Base-by-base conservation (phyloP, 2,113 vertebrate species). In the Clinocottus analis region DNA sequence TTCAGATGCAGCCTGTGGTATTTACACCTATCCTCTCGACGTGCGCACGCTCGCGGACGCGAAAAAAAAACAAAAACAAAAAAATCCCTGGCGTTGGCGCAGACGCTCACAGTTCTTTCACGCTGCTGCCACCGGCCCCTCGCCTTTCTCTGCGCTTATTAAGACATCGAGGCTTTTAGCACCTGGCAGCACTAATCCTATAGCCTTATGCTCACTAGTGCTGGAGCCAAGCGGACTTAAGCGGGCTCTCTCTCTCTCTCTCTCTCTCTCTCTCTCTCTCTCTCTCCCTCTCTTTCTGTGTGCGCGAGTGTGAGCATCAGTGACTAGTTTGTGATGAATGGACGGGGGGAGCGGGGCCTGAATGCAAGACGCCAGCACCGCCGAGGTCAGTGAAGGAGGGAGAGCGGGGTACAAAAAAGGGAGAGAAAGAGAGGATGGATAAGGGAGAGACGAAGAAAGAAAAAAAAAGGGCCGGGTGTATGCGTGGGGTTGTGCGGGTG, bases 151-250 rank as follows among this genome's bases (percentile, higher is more conserved):
- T 84, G 72, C 67, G 71, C 83, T 75, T 92, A 93, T 91, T 82
- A 87, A 92, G 87, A 93, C 91, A 91, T 72, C 83, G 83, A 79
- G 78, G 90, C 88, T 92, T 90, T 92, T 93, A 90, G 85, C 92
- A 92, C 90, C 92, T 90, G 91, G 88, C 88, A 90, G 90, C 79
- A 91, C 87, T 93, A 92, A 92, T 93, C 91, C 91, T 90, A 84
- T 80, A 84, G 90, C 89, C 90, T 84, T 88, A 91, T 90, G 90
- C 77, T 90, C 85, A 71, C 85, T 85, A 82, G 67, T 71, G 66
- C 74, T n/a, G 27, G 61, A 77, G 89, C 86, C 89, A 90, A 89
- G 87, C 74, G 77, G 85, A 85, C 86, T 85, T 84, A 81, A 82
- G 85, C 66, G 79, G 41, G 60, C 75, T 79, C 72, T 63, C 70